Evolutionary conservation across 2,797 vertebrate species (phyloP), one percentile per base, ranked within the genome.

Genomic region (Halcyon smyrnensis): DNA sequence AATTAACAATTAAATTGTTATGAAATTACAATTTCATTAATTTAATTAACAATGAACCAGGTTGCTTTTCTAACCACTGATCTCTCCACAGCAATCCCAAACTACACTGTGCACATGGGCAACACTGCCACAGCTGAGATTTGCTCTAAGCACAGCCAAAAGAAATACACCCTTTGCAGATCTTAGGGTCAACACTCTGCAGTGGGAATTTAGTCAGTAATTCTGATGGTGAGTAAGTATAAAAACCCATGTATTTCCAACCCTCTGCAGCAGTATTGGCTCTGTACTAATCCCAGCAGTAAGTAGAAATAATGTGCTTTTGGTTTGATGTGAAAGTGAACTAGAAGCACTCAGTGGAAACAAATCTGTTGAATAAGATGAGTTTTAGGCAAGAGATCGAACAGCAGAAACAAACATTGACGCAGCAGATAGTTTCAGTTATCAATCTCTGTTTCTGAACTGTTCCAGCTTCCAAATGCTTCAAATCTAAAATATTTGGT

Each of bases 101-200:
- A 70, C 48, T 7, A 32, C 0, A 0, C 36, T 64, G 12, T 57
- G 53, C 59, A 37, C 18, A 51, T 0, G 0, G 53, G 64, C 34
- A 87, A 60, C 68, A 30, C 25, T 86, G 56, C 12, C n/a, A 54
- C 39, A 76, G 53, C n/a, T 13, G 18, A 85, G 39, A 82, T 74
- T 43, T 88, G 41, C 45, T 90, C 34, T 56, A 76, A 76, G 56
- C 20, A 53, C 68, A 79, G 39, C 15, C 28, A 69, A 60, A 89
- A 43, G 37, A 89, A 89, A 87, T 20, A 12, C 62, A 64, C 21
- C 24, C 28, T 87, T 84, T 89, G 51, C 75, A 77, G 39, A 63
- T 57, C 50, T 56, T 71, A 56, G 43, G 37, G 60, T 92, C 48
- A 92, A 57, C 28, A 43, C 13, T 74, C 46, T 84, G 56, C 45